A percentile compares a stretch with the other conserved stretches of the same genome.
These are phyloP conservation scores for Acanthopagrus latus DNA, from an alignment of 2,797 vertebrate species.

Conservation along the genomic window DNA sequence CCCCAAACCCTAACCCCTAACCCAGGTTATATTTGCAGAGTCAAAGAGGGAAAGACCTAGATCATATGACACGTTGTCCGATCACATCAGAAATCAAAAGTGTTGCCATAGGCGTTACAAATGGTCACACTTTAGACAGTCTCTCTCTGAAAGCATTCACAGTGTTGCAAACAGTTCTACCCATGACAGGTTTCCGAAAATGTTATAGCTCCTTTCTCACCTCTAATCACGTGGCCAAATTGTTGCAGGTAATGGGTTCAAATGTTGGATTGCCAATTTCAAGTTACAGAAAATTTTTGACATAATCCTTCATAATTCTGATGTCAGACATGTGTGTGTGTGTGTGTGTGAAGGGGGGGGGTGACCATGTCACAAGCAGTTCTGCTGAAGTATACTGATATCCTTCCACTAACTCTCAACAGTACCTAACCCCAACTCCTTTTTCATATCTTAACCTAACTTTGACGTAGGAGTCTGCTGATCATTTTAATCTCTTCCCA, in stretches of 20 bases:
- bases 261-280: constrained; percentile 5
- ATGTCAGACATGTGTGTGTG: not conserved
- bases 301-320: not conserved
- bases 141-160: not conserved
- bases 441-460: constrained; percentile 7
- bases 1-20: not conserved
- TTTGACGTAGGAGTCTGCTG: not conserved
- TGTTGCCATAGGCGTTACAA: not conserved
- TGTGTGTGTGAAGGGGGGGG: too few species aligned
- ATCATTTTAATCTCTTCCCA: constrained; percentile 18
- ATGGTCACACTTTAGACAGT: not conserved
- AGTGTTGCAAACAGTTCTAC: not conserved
- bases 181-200: not conserved
- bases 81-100: not conserved
- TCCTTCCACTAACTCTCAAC: not conserved
- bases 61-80: not conserved
- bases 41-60: not conserved
- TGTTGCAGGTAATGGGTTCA: not conserved
- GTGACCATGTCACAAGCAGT: not conserved
- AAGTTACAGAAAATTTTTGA: not conserved
- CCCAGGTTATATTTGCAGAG: not conserved
- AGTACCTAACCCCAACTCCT: not conserved
- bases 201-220: not conserved
- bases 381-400: not conserved
- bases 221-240: not conserved